phyloP scores from a whole-genome alignment of 2,113 vertebrate genomes.

The Aldabrachelys gigantea region DNA sequence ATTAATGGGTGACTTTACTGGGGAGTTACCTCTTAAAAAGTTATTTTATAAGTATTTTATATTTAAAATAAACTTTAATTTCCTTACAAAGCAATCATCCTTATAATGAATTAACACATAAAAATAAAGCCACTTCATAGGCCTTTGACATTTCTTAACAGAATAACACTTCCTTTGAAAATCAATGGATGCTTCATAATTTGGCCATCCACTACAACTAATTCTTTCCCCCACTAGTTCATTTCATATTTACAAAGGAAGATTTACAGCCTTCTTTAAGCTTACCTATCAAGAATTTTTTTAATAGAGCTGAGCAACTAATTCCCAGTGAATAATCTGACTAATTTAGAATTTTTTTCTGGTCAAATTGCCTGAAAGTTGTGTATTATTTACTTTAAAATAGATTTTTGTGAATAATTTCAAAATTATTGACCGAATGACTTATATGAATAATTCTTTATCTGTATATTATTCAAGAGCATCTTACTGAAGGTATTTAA shows the following conservation, averaged over 20 bases:
- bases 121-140: not conserved
- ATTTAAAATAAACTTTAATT: not conserved
- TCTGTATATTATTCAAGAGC: not conserved
- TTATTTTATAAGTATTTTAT: not conserved
- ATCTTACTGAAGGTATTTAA: not conserved
- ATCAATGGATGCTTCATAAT: not conserved
- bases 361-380: not conserved
- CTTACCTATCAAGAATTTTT: not conserved
- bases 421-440: slow-evolving; percentile 11
- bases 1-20: not conserved
- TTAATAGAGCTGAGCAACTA: not conserved
- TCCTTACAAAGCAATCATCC: not conserved
- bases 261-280: not conserved
- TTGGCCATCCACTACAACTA: not conserved
- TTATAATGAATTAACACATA: not conserved
- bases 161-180: not conserved
- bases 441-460: slow-evolving; percentile 1
- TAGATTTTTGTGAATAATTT: not conserved
- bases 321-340: not conserved
- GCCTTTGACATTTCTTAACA: not conserved
- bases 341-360: slow-evolving; percentile 1
- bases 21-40: not conserved
- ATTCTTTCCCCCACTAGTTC: not conserved
- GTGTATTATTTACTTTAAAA: not conserved
- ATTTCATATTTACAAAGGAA: not conserved